phyloP scores from a whole-genome alignment of 2,113 vertebrate genomes.

The Calonectris borealis region DNA sequence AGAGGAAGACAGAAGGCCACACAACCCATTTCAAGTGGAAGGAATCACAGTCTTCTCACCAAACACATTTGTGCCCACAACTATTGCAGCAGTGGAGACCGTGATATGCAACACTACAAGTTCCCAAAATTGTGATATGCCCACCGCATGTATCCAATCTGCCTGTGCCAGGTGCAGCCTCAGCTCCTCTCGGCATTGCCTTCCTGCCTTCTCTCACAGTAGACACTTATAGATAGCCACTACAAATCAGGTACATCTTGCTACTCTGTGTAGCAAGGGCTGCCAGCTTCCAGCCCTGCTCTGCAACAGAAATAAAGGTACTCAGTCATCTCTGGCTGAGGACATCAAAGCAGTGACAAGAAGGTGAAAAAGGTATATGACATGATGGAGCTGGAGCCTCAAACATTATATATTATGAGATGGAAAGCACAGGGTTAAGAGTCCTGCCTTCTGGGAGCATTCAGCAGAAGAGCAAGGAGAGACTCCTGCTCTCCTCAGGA shows the following conservation, averaged over 20 bases:
- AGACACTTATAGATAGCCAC: background rate
- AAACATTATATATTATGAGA: background rate
- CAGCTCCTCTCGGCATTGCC: background rate
- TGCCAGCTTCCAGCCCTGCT: background rate
- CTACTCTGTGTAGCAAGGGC: fast-evolving
- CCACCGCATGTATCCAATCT: background rate
- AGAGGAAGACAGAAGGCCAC: background rate
- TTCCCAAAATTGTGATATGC: background rate
- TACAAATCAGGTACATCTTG: background rate
- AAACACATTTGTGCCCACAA: background rate
- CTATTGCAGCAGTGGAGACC: background rate
- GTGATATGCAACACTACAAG: background rate
- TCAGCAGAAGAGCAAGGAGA: background rate
- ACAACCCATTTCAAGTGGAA: background rate
- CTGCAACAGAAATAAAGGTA: background rate
- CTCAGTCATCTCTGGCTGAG: background rate
- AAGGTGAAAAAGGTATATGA: background rate
- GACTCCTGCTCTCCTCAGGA: background rate
- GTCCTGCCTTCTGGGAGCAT: background rate
- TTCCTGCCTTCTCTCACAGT: background rate
- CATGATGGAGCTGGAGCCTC: background rate
- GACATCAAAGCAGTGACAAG: background rate
- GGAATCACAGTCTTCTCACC: background rate
- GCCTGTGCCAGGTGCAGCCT: background rate
- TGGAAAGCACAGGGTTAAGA: background rate